Conservation (phyloP, 1,140 invertebrate species). For the Mesaphorura yosii region DNA sequence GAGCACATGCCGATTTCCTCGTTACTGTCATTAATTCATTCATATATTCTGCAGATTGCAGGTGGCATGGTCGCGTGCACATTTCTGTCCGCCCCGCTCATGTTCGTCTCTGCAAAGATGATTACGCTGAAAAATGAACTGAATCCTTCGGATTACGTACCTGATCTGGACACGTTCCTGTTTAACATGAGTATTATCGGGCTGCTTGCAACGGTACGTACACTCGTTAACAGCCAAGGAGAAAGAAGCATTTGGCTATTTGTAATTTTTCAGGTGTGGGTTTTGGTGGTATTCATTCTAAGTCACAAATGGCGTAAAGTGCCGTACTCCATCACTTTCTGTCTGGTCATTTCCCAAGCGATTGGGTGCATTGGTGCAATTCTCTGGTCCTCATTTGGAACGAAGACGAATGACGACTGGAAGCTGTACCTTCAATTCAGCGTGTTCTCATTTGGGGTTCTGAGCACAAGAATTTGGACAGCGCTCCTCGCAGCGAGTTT, state of each 20-base stretch:
- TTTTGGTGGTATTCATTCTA: conserved; percentile 60
- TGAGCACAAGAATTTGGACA: conserved; percentile 70
- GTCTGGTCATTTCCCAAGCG: conserved; percentile 59
- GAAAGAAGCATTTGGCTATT: conserved; percentile 13
- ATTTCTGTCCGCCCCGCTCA: conserved; percentile 81
- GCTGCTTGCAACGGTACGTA: conserved; percentile 51
- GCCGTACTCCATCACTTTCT: conserved; percentile 70
- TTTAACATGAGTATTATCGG: conserved; percentile 71
- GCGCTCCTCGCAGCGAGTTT: conserved; percentile 64
- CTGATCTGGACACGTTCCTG: conserved; percentile 62
- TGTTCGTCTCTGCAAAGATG: conserved; percentile 90
- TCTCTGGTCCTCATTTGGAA: conserved; percentile 48
- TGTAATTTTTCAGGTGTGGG: conserved; percentile 48
- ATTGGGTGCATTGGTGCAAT: conserved; percentile 55
- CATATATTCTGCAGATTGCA: conserved; percentile 59
- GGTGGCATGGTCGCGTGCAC: conserved; percentile 86
- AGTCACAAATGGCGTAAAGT: conserved; percentile 63
- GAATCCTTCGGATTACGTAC: conserved; percentile 54
- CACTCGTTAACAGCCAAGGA: conserved; percentile 6
- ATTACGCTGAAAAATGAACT: conserved; percentile 60
- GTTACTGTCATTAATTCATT: conserved; percentile 9
- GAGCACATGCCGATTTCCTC: not conserved
- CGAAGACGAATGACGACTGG: conserved; percentile 37
- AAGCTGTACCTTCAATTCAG: conserved; percentile 56
- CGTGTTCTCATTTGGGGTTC: conserved; percentile 58